These are phyloP conservation scores for Dicentrarchus labrax DNA, from an alignment of 2,113 vertebrate genomes.

Conservation along the genomic window DNA sequence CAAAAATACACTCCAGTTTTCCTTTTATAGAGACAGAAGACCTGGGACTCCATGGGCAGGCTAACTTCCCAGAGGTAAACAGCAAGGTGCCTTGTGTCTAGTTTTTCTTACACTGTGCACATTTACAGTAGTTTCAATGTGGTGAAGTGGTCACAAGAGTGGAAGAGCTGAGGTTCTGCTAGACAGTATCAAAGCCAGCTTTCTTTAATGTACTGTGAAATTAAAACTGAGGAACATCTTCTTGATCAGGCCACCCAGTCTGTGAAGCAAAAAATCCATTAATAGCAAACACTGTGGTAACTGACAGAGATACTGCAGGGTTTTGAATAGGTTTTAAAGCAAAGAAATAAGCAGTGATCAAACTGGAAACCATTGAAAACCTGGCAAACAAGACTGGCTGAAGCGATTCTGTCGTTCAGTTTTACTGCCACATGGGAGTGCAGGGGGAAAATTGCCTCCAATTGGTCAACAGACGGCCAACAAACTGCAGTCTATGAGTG, in stretches of 20 bases:
- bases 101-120: conserved; percentile 16
- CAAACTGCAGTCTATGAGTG: neutral
- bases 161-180: conserved; percentile 5
- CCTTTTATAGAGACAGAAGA: conserved; percentile 31
- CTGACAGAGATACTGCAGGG: conserved; percentile 14
- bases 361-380: conserved; percentile 3
- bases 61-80: conserved; percentile 49
- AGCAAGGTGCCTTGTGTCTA: conserved; percentile 30
- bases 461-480: conserved; percentile 14
- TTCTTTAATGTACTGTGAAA: neutral
- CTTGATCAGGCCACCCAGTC: conserved; percentile 5
- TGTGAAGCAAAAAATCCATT: conserved; percentile 3
- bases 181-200: neutral
- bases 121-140: conserved; percentile 27
- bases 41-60: conserved; percentile 23
- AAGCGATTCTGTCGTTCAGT: neutral
- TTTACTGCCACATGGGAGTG: neutral
- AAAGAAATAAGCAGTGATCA: too few species aligned
- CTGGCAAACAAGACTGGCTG: conserved; percentile 2
- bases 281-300: conserved; percentile 12
- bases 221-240: neutral
- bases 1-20: conserved; percentile 41
- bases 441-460: neutral
- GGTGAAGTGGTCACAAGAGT: conserved; percentile 17
- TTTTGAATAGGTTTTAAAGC: too few species aligned